A percentile compares a stretch with the other conserved stretches of the same genome.
Conservation (phyloP, 1,140 invertebrate genomes). For the Drosophila ananassae region DNA sequence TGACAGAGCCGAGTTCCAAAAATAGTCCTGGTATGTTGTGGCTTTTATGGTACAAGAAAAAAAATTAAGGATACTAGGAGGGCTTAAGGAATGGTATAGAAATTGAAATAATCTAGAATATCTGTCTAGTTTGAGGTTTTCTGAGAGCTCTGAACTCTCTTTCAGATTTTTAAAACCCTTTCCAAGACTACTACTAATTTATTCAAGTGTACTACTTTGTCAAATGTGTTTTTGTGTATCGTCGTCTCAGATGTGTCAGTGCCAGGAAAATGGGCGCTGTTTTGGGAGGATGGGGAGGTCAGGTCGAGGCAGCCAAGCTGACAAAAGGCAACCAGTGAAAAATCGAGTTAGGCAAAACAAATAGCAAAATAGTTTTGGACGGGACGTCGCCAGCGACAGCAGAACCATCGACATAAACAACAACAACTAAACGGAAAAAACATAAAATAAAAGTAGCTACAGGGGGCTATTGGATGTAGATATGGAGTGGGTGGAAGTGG, state of each 20-base stretch:
- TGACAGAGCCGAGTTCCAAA: slow-evolving; percentile 44
- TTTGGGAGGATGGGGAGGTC: neutral
- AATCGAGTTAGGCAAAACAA: slow-evolving; percentile 82
- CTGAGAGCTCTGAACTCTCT: neutral
- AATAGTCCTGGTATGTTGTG: slow-evolving; percentile 54
- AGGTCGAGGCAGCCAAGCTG: slow-evolving; percentile 60
- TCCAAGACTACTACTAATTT: neutral
- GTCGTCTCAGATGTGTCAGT: slow-evolving; percentile 74
- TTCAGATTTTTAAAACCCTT: neutral
- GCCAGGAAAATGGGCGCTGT: slow-evolving; percentile 45
- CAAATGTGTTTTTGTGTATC: slow-evolving; percentile 75
- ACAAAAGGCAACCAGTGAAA: slow-evolving; percentile 81
- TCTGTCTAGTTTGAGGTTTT: neutral
- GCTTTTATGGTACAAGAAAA: slow-evolving; percentile 16
- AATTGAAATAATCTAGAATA: neutral
- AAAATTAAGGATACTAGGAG: neutral
- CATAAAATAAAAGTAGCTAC: slow-evolving; percentile 70
- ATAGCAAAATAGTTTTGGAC: slow-evolving; percentile 79
- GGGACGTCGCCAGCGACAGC: slow-evolving; percentile 52
- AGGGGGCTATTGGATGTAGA: neutral
- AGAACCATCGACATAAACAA: slow-evolving; percentile 61
- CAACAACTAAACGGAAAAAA: slow-evolving; percentile 60
- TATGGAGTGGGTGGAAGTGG: neutral
- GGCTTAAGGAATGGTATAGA: no score
- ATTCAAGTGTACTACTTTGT: slow-evolving; percentile 53